Conservation (phyloP, 2,113 vertebrate genomes). For the Scomber japonicus region DNA sequence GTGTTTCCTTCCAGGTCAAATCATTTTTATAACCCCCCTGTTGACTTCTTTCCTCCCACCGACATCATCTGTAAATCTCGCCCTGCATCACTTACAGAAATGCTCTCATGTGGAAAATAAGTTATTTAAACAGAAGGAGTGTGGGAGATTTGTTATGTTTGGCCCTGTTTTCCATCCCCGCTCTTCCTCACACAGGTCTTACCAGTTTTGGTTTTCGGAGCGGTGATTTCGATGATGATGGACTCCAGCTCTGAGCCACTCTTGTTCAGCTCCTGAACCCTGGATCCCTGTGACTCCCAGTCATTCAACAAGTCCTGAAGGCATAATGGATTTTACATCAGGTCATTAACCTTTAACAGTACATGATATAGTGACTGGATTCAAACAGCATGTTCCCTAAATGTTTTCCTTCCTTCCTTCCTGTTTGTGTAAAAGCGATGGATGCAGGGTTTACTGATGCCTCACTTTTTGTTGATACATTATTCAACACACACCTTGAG, state of each 20-base stretch:
- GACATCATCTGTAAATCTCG: constrained; percentile 13
- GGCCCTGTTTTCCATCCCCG: background rate
- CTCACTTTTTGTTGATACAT: background rate
- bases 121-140: constrained; percentile 3
- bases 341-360: background rate
- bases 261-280: constrained; percentile 90
- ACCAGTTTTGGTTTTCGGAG: constrained; percentile 89
- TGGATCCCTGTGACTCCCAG: constrained; percentile 88
- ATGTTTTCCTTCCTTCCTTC: background rate
- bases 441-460: background rate
- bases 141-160: background rate
- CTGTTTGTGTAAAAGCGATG: background rate
- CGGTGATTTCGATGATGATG: constrained; percentile 92
- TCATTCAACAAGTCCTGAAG: constrained; percentile 89
- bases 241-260: constrained; percentile 92
- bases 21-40: background rate
- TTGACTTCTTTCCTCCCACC: background rate
- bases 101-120: background rate
- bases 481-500: constrained; percentile 86
- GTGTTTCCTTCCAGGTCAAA: constrained; percentile 6
- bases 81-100: background rate
- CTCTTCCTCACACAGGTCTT: constrained; percentile 59
- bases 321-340: background rate
- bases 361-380: background rate
- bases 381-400: background rate